Base-by-base conservation (phyloP, 2,888 invertebrate species). In the Dioctria linearis region DNA sequence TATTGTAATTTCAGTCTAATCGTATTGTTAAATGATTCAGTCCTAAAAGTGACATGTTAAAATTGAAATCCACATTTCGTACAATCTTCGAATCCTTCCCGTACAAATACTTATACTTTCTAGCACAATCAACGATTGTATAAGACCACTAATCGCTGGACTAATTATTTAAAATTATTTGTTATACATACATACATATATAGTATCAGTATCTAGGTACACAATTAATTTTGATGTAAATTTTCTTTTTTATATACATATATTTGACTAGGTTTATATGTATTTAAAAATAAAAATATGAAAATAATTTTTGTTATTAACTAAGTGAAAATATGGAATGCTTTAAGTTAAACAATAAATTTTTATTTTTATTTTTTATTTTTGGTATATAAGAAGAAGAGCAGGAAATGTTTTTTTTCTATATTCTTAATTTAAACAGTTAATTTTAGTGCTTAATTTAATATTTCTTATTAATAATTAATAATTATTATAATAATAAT, bases 381-480 rank as follows among this genome's bases (percentile, higher is more conserved):
- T 49, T 59, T 57, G 57, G 73, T 8, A 61, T 25, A 25, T 73
- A 51, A 59, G 57, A 51, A 57, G 43, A 66, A 8, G 57, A 73
- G 25, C 59, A 11, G 73, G 6, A 73, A 57, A 54, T 57, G 25
- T 59, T 73, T 25, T 25, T 25, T 25, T 25, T 25, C n/a, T 57
- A 73, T 59, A 57, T 73, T 73, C 25, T 25, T 73, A 73, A 57
- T 73, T 73, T 73, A 73, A 73, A 71, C 25, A 57, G 40, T 25
- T 73, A 73, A 57, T 73, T 73, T 66, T 57, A 73, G 40, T 54
- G 39, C 25, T 39, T 73, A 73, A 73, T 73, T 73, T 73, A 73
- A 73, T 25, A 42, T 59, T 39, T 73, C 25, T 25, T 25, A 25
- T 1, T 25, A 25, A 25, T 25, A 73, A 11, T 57, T 57, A 57